Base-by-base conservation (phyloP, 1,140 invertebrate species). In the Bombus cullumanus region DNA sequence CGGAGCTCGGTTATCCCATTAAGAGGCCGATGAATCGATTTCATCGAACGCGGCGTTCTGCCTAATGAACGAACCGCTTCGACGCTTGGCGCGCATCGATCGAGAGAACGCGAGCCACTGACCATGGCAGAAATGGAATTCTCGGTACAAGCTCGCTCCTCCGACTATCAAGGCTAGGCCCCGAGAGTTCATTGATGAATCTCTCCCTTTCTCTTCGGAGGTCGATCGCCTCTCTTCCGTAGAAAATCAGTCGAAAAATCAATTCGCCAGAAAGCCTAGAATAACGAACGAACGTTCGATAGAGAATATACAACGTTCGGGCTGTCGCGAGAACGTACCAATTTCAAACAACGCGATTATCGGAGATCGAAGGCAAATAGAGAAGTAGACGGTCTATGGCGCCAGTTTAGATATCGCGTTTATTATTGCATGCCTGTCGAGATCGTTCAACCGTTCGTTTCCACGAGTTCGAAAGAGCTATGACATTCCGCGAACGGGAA, bases 1-100 rank as follows among this genome's bases (percentile, higher is more conserved):
- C 66, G 59, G 28, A 22, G 68, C 68, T 79, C 53, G 78, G 34
- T 4, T 62, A 69, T 81, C n/a, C 62, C 69, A 89, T 90, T 89
- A 84, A 90, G 31, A 74, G 57, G 31, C 64, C 77, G 88, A 84
- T 84, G 88, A 89, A 89, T 90, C 81, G 88, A 90, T 89, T 87
- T 84, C 80, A 81, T 89, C 88, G 88, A 89, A 72, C n/a, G 41
- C 64, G 34, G 47, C 39, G 68, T 39, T 25, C 37, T 69, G 34
- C 62, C 85, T 89, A 89, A 90, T 87, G 87, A 89, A 89, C 69
- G 75, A 76, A 79, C 66, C 25, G 25, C 31, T 22, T 28, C 37
- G 57, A 64, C 71, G 18, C 31, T 37, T n/a, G 72, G 66, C 76
- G 62, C 4, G 76, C 64, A 86, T 88, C 87, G 88, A 89, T 76